These are phyloP conservation scores for Ceramica pisi DNA, from an alignment of 2,888 invertebrate genomes.

Conservation along the genomic window DNA sequence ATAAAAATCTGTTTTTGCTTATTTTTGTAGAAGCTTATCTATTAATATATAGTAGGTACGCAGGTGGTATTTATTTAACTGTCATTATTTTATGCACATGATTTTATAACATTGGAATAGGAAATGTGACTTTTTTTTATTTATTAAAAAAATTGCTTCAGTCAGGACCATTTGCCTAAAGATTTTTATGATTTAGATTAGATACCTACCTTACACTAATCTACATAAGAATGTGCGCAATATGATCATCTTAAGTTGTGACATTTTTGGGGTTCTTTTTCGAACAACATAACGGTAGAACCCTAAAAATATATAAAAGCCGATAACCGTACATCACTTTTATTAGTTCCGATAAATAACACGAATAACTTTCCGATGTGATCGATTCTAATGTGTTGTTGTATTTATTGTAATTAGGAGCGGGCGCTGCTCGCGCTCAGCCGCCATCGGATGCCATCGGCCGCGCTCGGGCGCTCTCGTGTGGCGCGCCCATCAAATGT, in stretches of 20 bases:
- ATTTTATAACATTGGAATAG: conserved; percentile 47
- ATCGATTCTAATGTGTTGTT: conserved; percentile 88
- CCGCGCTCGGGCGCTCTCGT: conserved; percentile 67
- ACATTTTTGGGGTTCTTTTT: conserved; percentile 38
- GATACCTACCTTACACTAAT: neutral
- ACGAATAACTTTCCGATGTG: conserved; percentile 87
- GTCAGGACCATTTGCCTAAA: conserved; percentile 8
- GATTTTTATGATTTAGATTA: neutral
- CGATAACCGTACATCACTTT: conserved; percentile 89
- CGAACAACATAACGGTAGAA: conserved; percentile 61
- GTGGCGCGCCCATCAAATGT: conserved; percentile 84
- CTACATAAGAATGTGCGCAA: conserved; percentile 24
- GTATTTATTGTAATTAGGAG: conserved; percentile 89
- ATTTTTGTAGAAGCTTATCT: conserved; percentile 2
- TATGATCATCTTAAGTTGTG: conserved; percentile 5
- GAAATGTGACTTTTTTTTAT: conserved; percentile 39
- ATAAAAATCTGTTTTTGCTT: conserved; percentile 12
- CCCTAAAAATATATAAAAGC: conserved; percentile 80
- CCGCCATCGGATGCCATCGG: conserved; percentile 3
- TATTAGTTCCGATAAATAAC: conserved; percentile 89
- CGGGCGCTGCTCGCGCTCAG: conserved; percentile 44
- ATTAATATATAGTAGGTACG: conserved; percentile 34
- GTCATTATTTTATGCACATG: conserved; percentile 25
- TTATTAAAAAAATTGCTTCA: conserved; percentile 28
- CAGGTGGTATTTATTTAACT: conserved; percentile 38